A percentile compares a stretch with the other conserved stretches of the same genome.
phyloP scores from a whole-genome alignment of 2,888 invertebrate genomes.

The Lucinisca nassula region DNA sequence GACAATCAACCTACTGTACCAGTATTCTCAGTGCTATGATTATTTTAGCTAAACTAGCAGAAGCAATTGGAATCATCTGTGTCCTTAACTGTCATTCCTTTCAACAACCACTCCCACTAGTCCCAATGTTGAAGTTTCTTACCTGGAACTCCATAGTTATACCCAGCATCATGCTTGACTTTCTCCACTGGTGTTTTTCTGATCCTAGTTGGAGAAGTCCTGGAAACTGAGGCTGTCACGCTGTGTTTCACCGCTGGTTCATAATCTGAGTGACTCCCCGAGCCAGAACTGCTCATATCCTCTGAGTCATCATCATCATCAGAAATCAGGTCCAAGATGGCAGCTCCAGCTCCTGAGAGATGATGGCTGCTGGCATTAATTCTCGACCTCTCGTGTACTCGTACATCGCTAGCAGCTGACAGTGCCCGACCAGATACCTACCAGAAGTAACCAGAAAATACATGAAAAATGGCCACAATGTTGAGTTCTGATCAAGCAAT shows the following conservation, averaged over 20 bases:
- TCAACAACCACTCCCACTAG: no score
- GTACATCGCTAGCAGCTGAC: conserved; percentile 66
- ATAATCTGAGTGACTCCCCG: conserved; percentile 73
- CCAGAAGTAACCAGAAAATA: no score
- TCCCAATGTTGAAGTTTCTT: no score
- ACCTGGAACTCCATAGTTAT: conserved; percentile 87
- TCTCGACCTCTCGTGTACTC: conserved; percentile 63
- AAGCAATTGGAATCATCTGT: no score
- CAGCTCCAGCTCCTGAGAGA: conserved; percentile 61
- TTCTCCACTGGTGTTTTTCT: conserved; percentile 76
- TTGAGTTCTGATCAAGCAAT: no score
- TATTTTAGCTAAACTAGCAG: no score
- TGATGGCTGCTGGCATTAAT: conserved; percentile 64
- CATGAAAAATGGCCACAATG: no score
- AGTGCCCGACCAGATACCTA: conserved; percentile 57
- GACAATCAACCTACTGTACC: no score
- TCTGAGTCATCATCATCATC: conserved; percentile 60
- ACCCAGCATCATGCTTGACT: conserved; percentile 80
- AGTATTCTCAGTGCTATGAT: no score
- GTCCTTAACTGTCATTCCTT: no score
- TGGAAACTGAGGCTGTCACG: conserved; percentile 64
- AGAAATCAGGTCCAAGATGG: conserved; percentile 63
- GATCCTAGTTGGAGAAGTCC: conserved; percentile 64
- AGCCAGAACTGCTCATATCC: conserved; percentile 55
- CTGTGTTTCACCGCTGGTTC: conserved; percentile 77